These are phyloP conservation scores for Lophius piscatorius DNA, from an alignment of 2,113 vertebrate genomes.

Conservation along the genomic window DNA sequence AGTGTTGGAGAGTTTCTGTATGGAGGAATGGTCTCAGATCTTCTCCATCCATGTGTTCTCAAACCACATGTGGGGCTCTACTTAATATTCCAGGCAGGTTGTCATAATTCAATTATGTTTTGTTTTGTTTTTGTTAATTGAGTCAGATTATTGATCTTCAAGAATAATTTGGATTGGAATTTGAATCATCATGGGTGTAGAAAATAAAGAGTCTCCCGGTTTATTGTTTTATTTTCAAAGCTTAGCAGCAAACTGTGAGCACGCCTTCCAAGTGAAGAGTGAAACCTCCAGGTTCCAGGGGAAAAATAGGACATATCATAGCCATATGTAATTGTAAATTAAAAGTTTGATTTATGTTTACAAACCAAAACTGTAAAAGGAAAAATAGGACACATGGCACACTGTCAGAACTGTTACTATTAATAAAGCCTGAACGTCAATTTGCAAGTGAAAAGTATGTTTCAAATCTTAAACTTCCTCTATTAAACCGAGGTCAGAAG, in stretches of 20 bases:
- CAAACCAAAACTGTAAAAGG: slow-evolving; percentile 4
- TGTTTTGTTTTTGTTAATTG: no score
- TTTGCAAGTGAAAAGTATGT: slow-evolving; percentile 4
- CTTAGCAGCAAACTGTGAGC: slow-evolving; percentile 22
- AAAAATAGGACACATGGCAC: not conserved
- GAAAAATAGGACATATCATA: no score
- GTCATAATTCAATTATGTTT: no score
- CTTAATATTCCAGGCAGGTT: no score
- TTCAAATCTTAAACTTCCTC: slow-evolving; percentile 24
- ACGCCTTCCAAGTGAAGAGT: slow-evolving; percentile 29
- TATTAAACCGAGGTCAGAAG: slow-evolving; percentile 25
- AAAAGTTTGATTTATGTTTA: slow-evolving; percentile 11
- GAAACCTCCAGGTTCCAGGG: no score
- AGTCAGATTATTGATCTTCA: no score
- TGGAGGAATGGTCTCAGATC: no score
- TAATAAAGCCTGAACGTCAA: slow-evolving; percentile 3
- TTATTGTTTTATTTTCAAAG: slow-evolving; percentile 16
- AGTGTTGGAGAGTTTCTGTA: no score
- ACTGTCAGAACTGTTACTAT: slow-evolving; percentile 2
- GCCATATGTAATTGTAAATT: slow-evolving; percentile 14
- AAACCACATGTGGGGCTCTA: no score
- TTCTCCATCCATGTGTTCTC: no score
- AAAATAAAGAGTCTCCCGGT: not conserved
- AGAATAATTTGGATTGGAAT: no score
- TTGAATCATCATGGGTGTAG: no score